Conservation (phyloP, 2,113 vertebrate species). For the Grammomys surdaster region DNA sequence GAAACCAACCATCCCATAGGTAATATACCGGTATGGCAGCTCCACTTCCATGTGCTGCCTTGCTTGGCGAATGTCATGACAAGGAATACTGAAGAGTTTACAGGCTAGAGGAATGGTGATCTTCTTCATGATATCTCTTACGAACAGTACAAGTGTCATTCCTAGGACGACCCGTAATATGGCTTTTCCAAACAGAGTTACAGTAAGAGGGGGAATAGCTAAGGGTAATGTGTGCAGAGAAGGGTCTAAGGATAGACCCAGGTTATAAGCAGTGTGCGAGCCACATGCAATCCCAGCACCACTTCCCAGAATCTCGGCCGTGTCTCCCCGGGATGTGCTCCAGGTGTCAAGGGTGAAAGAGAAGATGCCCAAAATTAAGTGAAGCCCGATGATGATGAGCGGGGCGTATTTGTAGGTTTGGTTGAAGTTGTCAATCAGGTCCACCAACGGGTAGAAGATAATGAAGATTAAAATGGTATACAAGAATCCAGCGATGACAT, state of each 20-base stretch:
- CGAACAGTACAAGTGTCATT: conserved; percentile 89
- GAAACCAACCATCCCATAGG: conserved; percentile 94
- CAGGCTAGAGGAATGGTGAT: conserved; percentile 94
- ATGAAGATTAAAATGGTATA: conserved; percentile 93
- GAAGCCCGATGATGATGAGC: conserved; percentile 92
- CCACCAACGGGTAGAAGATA: conserved; percentile 93
- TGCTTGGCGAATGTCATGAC: conserved; percentile 89
- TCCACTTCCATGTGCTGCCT: conserved; percentile 97
- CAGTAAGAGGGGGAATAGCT: conserved; percentile 83
- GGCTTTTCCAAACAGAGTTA: conserved; percentile 86
- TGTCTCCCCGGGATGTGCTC: conserved; percentile 98
- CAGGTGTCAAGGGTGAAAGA: conserved; percentile 98
- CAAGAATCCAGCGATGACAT: conserved; percentile 94
- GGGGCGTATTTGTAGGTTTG: conserved; percentile 92
- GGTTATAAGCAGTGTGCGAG: conserved; percentile 89
- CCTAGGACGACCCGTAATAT: conserved; percentile 90
- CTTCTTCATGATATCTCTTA: conserved; percentile 92
- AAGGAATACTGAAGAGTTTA: conserved; percentile 86
- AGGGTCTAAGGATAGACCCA: conserved; percentile 91
- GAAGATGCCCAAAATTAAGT: conserved; percentile 93
- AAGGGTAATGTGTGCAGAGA: conserved; percentile 88
- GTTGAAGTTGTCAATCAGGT: conserved; percentile 94
- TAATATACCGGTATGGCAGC: conserved; percentile 97
- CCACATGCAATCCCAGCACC: conserved; percentile 95
- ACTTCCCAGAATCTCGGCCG: conserved; percentile 95